Base-by-base conservation (phyloP, 2,113 vertebrate species). In the Lycaon pictus region DNA sequence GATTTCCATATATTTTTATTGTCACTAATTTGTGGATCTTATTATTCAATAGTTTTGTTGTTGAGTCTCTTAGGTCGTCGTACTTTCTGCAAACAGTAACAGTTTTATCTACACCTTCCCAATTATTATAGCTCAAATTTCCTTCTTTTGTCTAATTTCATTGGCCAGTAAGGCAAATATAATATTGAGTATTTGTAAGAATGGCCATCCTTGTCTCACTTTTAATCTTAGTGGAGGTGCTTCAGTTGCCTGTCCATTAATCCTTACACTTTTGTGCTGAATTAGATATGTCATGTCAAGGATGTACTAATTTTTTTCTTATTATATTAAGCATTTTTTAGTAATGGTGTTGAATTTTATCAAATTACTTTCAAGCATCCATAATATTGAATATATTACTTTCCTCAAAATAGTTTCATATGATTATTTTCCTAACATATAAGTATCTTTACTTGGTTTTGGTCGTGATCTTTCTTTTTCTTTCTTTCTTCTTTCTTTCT, bases 131-230 rank as follows among this genome's bases (percentile, higher is more conserved):
- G 23, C 55, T 69, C 62, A 11, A 91, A 71, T 71, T 79, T 71
- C 43, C 48, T 74, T 32, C 32, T 76, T 84, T 89, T 37, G 35
- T 79, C 32, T 69, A 91, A 60, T 23, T 86, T 16, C 71, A 63
- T 85, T 85, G 43, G 7, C 67, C 32, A 29, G 29, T 62, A 90
- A 63, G 56, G 74, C n/a, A 95, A 92, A 95, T 77, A 32, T 80
- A 92, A 95, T 77, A 32, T 80, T 35, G 35, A 79, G 29, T 69
- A 71, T 29, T 37, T 23, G 29, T 55, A 19, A 85, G 22, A 71
- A 22, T 53, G 37, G 23, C 35, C 12, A 51, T 81, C 56, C 32
- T 82, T 62, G 56, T 62, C 48, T 65, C 43, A 43, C 43, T 43
- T 43, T 43, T 43, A 43, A 43, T 43, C 43, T 43, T 83, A 55